Evolutionary conservation across 2,113 vertebrate species (phyloP), one percentile per base, ranked within the genome.

Genomic region (Athene cunicularia): DNA sequence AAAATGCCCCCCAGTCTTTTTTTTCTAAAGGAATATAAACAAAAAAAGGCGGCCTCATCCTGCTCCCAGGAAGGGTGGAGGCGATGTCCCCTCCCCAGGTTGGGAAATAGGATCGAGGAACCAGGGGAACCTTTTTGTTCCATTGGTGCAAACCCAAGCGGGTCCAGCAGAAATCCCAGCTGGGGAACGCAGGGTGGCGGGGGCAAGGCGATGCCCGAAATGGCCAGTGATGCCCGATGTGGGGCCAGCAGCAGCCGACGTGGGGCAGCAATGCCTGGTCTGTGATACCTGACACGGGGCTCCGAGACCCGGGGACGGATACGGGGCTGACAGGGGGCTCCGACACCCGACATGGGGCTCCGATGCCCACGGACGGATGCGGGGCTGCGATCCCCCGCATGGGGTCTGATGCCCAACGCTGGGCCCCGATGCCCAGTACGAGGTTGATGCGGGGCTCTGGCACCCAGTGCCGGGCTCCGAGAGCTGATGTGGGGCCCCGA

Each of bases 181-280:
- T 26, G 63, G 64, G 49, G 47, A 67, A 68, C 0, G 2, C 67
- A 7, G 28, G 56, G 11, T 26, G 37, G 33, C 1, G 4, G 77
- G 60, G 72, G 28, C n/a, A 70, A 59, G 1, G 2, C 1, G 1
- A 28, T 43, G 50, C 63, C 74, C 27, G 35, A 12, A 14, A 12
- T 0, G 9, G 60, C 32, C 3, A 6, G 33, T 6, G 4, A 6
- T 72, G 49, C 47, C 58, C 0, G 3, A 27, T 5, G 37, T 2
- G 47, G 63, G 47, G 45, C 63, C 64, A 14, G 56, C 1, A 11
- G 33, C 17, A 22, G 45, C 45, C 1, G 0, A 14, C 8, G 15
- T 30, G 56, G 32, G 62, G 60, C 41, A 76, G 18, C 2, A 11
- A 27, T 33, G 20, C 37, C 70, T 1, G 11, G 6, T 22, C 35